Evolutionary conservation across 1,140 invertebrate genomes (phyloP).

Genomic region (Scylla paramamosain): DNA sequence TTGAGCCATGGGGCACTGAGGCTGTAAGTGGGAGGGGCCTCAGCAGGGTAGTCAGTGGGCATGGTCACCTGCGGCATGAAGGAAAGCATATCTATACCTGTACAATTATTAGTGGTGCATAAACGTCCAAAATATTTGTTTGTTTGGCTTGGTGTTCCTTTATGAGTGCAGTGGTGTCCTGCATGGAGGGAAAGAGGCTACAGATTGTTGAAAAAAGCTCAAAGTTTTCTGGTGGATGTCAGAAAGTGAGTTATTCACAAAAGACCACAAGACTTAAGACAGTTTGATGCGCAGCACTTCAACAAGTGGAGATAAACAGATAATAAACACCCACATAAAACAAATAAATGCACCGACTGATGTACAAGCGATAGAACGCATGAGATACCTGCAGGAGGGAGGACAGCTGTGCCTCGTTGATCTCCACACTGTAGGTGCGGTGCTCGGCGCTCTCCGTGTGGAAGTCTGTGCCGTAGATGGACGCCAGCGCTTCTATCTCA

Average conservation of each 20-base stretch:
- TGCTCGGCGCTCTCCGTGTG: slow-evolving; percentile 83
- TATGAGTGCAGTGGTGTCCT: neutral
- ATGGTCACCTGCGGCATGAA: slow-evolving; percentile 83
- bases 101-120: neutral
- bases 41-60: slow-evolving; percentile 85
- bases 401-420: slow-evolving; percentile 81
- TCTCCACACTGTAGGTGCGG: slow-evolving; percentile 83
- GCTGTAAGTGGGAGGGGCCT: slow-evolving; percentile 86
- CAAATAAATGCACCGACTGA: too few relatives aligned
- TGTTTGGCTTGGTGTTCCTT: neutral
- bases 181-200: neutral
- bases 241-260: too few relatives aligned
- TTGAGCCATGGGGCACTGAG: slow-evolving; percentile 87
- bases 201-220: neutral
- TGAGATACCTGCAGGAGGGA: slow-evolving; percentile 78
- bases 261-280: too few relatives aligned
- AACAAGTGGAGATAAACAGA: too few relatives aligned
- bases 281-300: too few relatives aligned
- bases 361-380: too few relatives aligned
- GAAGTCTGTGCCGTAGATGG: slow-evolving; percentile 90
- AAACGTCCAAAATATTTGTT: neutral
- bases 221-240: neutral
- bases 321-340: too few relatives aligned
- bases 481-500: slow-evolving; percentile 87
- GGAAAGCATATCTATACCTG: neutral